phyloP scores from a whole-genome alignment of 2,113 vertebrate species.

The Macquaria ambigua region DNA sequence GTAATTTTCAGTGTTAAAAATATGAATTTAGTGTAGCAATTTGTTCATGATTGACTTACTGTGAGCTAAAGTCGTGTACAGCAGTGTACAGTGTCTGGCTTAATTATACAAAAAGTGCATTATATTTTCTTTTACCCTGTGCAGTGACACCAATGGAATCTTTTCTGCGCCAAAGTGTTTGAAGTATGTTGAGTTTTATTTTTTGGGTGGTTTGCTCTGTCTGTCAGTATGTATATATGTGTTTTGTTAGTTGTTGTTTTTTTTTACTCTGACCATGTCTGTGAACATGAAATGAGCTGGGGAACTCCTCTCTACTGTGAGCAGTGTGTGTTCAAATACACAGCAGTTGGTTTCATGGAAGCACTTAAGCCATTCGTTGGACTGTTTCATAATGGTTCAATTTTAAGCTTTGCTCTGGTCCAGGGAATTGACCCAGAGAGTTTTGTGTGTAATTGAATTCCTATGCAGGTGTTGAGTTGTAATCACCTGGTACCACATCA shows the following conservation, averaged over 20 bases:
- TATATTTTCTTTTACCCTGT: slow-evolving; percentile 46
- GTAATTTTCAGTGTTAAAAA: slow-evolving; percentile 53
- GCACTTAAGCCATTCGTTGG: slow-evolving; percentile 78
- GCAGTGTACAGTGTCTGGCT: slow-evolving; percentile 48
- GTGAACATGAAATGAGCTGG: slow-evolving; percentile 62
- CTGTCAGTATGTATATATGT: slow-evolving; percentile 43
- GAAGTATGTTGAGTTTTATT: slow-evolving; percentile 15
- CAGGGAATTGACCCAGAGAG: slow-evolving; percentile 54
- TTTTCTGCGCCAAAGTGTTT: slow-evolving; percentile 69
- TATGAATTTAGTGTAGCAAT: slow-evolving; percentile 48
- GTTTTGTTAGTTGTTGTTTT: slow-evolving; percentile 3
- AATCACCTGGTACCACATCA: slow-evolving; percentile 70
- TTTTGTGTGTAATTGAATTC: slow-evolving; percentile 68
- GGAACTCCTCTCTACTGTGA: slow-evolving; percentile 68
- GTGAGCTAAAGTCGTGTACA: slow-evolving; percentile 63
- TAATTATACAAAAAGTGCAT: slow-evolving; percentile 54
- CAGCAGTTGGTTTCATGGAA: slow-evolving; percentile 56
- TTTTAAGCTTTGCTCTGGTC: slow-evolving; percentile 65
- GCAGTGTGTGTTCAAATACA: slow-evolving; percentile 50
- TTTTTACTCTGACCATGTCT: slow-evolving; percentile 38
- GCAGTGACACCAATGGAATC: slow-evolving; percentile 59
- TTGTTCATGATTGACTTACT: slow-evolving; percentile 71
- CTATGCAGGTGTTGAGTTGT: slow-evolving; percentile 72
- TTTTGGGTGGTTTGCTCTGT: neutral
- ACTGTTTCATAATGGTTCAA: slow-evolving; percentile 66